phyloP scores from a whole-genome alignment of 2,113 vertebrate species.

The Anarhynchus alexandrinus region DNA sequence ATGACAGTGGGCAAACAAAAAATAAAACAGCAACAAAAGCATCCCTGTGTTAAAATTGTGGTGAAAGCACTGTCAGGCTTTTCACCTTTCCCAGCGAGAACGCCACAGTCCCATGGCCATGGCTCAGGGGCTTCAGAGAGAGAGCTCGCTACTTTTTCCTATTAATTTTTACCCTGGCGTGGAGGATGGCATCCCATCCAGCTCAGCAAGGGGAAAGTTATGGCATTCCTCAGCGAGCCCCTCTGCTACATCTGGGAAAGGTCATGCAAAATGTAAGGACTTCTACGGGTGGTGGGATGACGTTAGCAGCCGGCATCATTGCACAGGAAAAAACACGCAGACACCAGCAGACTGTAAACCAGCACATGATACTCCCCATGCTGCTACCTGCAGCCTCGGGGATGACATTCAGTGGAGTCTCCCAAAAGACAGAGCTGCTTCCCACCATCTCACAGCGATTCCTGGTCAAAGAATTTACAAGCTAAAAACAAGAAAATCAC shows the following conservation, averaged over 20 bases:
- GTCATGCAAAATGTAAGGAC: fast-evolving
- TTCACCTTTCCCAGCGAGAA: background rate
- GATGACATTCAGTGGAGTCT: background rate
- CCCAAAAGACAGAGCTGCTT: background rate
- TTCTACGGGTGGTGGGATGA: fast-evolving
- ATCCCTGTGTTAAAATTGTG: background rate
- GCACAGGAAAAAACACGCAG: background rate
- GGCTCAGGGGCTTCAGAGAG: background rate
- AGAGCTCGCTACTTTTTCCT: background rate
- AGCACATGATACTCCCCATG: fast-evolving
- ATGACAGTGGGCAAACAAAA: background rate
- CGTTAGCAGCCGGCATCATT: too few relatives aligned
- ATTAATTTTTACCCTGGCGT: background rate
- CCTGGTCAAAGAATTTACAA: background rate
- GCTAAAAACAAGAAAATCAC: background rate
- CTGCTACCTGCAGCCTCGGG: background rate
- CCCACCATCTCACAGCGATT: background rate
- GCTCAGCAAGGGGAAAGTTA: background rate
- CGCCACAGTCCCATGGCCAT: background rate
- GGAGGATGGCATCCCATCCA: background rate
- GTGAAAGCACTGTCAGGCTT: background rate
- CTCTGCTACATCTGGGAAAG: background rate
- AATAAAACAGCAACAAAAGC: background rate
- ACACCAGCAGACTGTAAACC: background rate
- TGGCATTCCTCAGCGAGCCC: background rate